A percentile compares a stretch with the other conserved stretches of the same genome.
These are phyloP conservation scores for Chaenogobius annularis DNA, from an alignment of 2,113 vertebrate species.

Conservation along the genomic window DNA sequence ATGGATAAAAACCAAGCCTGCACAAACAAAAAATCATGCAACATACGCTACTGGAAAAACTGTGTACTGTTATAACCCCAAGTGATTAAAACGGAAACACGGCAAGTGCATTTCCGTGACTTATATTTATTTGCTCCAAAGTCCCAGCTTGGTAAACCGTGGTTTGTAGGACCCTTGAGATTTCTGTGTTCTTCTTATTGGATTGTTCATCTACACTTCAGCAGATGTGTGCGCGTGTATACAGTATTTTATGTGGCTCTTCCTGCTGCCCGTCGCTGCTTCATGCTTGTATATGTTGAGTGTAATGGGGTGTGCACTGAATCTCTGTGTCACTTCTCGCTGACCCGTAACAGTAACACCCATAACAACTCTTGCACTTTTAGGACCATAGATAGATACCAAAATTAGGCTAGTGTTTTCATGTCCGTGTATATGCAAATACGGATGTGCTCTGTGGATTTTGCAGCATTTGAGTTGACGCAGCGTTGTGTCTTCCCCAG, in stretches of 20 bases:
- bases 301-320: constrained; percentile 39
- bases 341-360: constrained; percentile 45
- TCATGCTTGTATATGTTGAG: constrained; percentile 32
- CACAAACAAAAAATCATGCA: background rate
- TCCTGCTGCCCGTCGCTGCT: constrained; percentile 23
- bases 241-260: constrained; percentile 4
- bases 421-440: constrained; percentile 26
- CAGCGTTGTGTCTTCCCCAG: constrained; percentile 70
- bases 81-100: background rate
- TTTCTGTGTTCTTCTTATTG: constrained; percentile 21
- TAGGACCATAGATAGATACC: background rate
- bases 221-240: constrained; percentile 1
- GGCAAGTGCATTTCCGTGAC: background rate
- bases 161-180: constrained; percentile 22
- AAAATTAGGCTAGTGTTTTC: constrained; percentile 14
- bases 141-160: constrained; percentile 8
- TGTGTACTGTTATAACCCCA: background rate
- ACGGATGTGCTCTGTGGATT: constrained; percentile 22
- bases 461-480: constrained; percentile 63
- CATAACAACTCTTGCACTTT: constrained; percentile 1
- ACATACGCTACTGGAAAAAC: background rate
- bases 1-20: background rate
- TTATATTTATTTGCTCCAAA: background rate
- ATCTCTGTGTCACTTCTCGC: constrained; percentile 9
- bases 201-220: constrained; percentile 26